Percentiles rank a stretch among this genome's conserved stretches.
phyloP scores from a whole-genome alignment of 2,113 vertebrate species.

The Caranx ignobilis region DNA sequence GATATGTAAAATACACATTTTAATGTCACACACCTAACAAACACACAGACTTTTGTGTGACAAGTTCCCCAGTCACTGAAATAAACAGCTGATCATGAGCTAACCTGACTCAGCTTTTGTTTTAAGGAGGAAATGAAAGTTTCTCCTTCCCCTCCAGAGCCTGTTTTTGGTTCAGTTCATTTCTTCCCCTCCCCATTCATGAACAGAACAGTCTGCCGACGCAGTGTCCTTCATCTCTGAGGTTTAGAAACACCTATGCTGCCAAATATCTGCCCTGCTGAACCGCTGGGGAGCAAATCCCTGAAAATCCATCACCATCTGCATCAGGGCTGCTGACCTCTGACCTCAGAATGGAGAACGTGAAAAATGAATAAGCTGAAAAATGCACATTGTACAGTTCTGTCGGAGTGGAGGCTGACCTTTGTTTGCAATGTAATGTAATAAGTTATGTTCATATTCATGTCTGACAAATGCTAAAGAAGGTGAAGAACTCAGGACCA shows the following conservation, averaged over 20 bases:
- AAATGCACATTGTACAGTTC: too few species aligned
- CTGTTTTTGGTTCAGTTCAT: not conserved
- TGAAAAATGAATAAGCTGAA: not conserved
- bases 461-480: not conserved
- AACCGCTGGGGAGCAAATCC: slow-evolving; percentile 18
- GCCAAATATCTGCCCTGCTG: slow-evolving; percentile 3
- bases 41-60: not conserved
- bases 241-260: not conserved
- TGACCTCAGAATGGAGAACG: not conserved
- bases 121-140: slow-evolving; percentile 41
- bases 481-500: not conserved
- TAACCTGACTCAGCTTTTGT: slow-evolving; percentile 1
- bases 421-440: not conserved
- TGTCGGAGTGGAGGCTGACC: too few species aligned
- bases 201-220: not conserved
- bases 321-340: slow-evolving; percentile 14
- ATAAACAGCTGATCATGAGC: slow-evolving; percentile 3
- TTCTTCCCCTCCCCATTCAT: not conserved
- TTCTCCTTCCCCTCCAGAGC: slow-evolving; percentile 25
- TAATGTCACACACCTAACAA: not conserved
- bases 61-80: not conserved
- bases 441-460: not conserved
- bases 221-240: not conserved
- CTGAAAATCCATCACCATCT: not conserved
- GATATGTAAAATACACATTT: not conserved